Percentiles rank a stretch among this genome's conserved stretches.
Conservation (phyloP, 2,113 vertebrate species). For the Hemiscyllium ocellatum region DNA sequence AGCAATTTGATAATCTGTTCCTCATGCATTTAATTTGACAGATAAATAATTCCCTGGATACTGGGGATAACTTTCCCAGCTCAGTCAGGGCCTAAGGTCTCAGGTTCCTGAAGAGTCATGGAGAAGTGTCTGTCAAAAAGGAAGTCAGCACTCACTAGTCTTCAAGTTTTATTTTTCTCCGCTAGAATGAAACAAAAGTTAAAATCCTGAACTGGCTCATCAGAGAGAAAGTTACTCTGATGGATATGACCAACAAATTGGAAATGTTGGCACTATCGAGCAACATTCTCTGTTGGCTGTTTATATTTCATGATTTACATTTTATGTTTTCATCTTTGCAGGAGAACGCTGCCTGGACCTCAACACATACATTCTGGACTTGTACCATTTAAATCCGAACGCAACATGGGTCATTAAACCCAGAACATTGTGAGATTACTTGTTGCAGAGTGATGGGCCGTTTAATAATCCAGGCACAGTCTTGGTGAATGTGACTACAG, state of each 20-base stretch:
- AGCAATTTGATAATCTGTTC: background rate
- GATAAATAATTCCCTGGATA: too few relatives aligned
- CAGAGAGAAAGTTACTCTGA: background rate
- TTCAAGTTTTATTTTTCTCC: background rate
- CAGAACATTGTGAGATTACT: conserved; percentile 54
- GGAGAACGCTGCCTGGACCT: conserved; percentile 86
- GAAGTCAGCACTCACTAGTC: background rate
- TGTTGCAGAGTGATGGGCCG: background rate
- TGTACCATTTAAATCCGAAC: conserved; percentile 79
- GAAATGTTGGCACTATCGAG: background rate
- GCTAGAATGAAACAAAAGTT: background rate
- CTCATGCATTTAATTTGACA: background rate
- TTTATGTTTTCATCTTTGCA: conserved; percentile 46
- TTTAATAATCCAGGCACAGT: background rate
- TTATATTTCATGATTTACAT: background rate
- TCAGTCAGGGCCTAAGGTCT: background rate
- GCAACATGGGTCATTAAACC: conserved; percentile 92
- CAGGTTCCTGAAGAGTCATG: too few relatives aligned
- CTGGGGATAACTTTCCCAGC: too few relatives aligned
- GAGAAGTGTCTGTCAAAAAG: background rate
- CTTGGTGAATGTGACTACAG: background rate
- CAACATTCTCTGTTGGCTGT: background rate
- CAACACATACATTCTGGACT: conserved; percentile 74
- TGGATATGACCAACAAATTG: background rate
- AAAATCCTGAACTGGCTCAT: too few relatives aligned